These are phyloP conservation scores for Bovichtus diacanthus DNA, from an alignment of 2,797 vertebrate genomes.

Conservation along the genomic window DNA sequence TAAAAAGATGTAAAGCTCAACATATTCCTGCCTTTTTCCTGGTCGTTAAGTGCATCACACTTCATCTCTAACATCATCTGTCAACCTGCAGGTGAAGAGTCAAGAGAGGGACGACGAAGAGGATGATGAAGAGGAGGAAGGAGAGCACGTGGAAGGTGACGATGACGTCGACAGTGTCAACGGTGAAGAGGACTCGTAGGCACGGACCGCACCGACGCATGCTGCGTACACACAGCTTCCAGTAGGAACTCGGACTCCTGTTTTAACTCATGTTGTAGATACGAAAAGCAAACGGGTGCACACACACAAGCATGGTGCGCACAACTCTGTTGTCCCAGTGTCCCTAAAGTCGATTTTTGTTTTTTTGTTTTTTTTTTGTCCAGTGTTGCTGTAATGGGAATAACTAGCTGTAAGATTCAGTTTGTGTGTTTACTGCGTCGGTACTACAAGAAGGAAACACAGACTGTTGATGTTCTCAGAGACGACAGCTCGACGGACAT, in stretches of 20 bases:
- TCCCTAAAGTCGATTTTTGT: conserved; percentile 34
- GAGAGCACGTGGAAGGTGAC: conserved; percentile 87
- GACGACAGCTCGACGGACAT: conserved; percentile 74
- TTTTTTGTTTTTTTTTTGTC: conserved; percentile 36
- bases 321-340: conserved; percentile 49
- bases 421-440: conserved; percentile 64
- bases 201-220: conserved; percentile 10
- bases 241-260: conserved; percentile 66
- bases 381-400: conserved; percentile 57
- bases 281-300: conserved; percentile 22
- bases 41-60: too few relatives aligned
- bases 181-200: conserved; percentile 90
- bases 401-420: conserved; percentile 66
- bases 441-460: conserved; percentile 47
- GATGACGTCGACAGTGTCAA: conserved; percentile 92
- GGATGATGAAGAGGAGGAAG: conserved; percentile 87
- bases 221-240: conserved; percentile 54
- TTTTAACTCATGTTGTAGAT: conserved; percentile 77
- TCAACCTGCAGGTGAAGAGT: conserved; percentile 79
- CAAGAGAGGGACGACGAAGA: conserved; percentile 84
- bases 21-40: too few relatives aligned
- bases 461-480: conserved; percentile 72
- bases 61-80: not conserved
- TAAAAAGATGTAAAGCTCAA: too few relatives aligned
- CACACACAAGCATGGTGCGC: conserved; percentile 63